Conservation (phyloP, 2,113 vertebrate genomes). For the Cyphomyrus plagiostoma region DNA sequence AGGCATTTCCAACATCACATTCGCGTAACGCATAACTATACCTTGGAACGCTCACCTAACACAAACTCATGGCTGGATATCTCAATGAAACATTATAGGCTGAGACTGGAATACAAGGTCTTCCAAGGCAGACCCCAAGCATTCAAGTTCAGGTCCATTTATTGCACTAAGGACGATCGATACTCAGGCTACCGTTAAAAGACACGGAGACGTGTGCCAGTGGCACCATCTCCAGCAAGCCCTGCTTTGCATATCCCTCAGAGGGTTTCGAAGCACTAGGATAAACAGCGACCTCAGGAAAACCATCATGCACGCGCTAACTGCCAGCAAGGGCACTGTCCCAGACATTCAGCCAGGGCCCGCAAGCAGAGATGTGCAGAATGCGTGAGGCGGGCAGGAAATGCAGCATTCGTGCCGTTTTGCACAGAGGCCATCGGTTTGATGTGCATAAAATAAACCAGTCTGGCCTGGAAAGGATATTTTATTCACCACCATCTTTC, state of each 20-base stretch:
- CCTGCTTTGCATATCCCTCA: not conserved
- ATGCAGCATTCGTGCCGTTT: not conserved
- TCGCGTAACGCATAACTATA: not conserved
- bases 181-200: not conserved
- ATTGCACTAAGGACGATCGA: not conserved
- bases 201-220: not conserved
- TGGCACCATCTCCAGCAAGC: not conserved
- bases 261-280: not conserved
- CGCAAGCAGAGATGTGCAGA: not conserved
- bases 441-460: not conserved
- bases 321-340: not conserved
- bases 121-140: not conserved
- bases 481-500: conserved; percentile 11
- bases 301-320: not conserved
- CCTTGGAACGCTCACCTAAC: not conserved
- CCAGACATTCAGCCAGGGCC: not conserved
- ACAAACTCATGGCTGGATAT: not conserved
- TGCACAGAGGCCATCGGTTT: not conserved
- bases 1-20: not conserved
- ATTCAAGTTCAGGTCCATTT: not conserved
- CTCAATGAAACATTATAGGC: not conserved
- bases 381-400: not conserved
- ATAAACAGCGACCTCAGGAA: not conserved
- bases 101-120: not conserved
- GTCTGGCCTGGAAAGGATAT: not conserved